Conservation (phyloP, 2,797 vertebrate species). For the Microchirus variegatus region DNA sequence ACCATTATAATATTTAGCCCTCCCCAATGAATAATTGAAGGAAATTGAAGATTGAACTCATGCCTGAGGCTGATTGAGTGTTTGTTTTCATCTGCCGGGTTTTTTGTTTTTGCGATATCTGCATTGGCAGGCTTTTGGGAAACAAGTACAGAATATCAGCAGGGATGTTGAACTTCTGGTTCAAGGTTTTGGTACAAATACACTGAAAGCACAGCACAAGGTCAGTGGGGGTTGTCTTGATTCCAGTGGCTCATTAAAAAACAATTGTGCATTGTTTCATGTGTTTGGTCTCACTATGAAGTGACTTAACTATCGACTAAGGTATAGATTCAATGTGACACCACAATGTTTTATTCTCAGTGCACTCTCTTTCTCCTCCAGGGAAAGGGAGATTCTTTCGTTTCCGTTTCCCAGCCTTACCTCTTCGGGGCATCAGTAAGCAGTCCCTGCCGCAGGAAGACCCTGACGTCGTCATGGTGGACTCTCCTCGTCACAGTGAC, state of each 20-base stretch:
- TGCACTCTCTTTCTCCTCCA: conserved; percentile 27
- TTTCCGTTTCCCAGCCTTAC: conserved; percentile 89
- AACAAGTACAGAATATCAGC: conserved; percentile 34
- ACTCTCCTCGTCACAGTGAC: conserved; percentile 88
- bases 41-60: conserved; percentile 51
- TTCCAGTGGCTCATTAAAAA: conserved; percentile 44
- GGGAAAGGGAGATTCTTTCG: conserved; percentile 90
- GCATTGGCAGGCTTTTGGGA: conserved; percentile 59
- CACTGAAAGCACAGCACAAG: conserved; percentile 34
- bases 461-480: conserved; percentile 90
- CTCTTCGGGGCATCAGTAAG: conserved; percentile 91
- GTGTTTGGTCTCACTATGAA: conserved; percentile 12
- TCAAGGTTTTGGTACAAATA: conserved; percentile 28
- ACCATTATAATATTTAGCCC: conserved; percentile 47
- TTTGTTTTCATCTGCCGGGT: conserved; percentile 68
- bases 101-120: conserved; percentile 55
- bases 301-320: not conserved
- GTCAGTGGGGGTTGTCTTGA: conserved; percentile 21
- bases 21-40: conserved; percentile 69
- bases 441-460: conserved; percentile 97
- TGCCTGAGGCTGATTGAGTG: conserved; percentile 51
- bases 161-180: conserved; percentile 19
- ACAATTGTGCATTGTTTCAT: conserved; percentile 7
- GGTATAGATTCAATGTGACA: not conserved
- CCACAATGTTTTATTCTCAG: not conserved